Base-by-base conservation (phyloP, 2,797 vertebrate genomes). In the Cyprinella venusta region DNA sequence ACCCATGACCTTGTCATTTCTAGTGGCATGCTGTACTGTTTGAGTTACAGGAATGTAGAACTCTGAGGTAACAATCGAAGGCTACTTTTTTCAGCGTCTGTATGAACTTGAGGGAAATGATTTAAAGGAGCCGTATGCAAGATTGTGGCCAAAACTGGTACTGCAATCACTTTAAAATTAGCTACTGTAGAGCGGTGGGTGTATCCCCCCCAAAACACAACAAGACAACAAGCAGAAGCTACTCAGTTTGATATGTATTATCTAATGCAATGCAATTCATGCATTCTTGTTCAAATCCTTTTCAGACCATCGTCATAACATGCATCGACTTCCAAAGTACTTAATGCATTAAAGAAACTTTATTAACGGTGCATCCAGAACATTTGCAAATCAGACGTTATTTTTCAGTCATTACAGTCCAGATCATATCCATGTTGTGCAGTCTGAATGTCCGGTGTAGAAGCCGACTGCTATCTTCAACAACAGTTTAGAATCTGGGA, bases 401-500 rank as follows among this genome's bases (percentile, higher is more conserved):
- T 33, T 78, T 78, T 52, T 38, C 38, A 45, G 2, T 45, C 16
- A 45, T 40, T 52, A n/a, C 2, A 19, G 19, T 48, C 6, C 24
- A 80, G 52, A 45, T 70, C 70, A 45, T 38, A 36, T 64, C 38
- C 16, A 54, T n/a, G n/a, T 80, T 64, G 56, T 40, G 10, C 74
- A 69, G 50, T 54, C 50, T 40, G 26, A n/a, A 45, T 48, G 38
- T 63, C 33, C 26, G 2, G 68, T 59, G 68, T 70, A 21, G 42
- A 72, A 30, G 45, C 76, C 42, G n/a, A 52, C 40, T 50, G 67
- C 79, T 65, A 64, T 82, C 80, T 64, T 79, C 76, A 79, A 67
- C 70, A 82, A 82, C 36, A 79, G 63, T 68, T 82, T 19, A 68
- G 72, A 76, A 76, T 82, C 72, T 76, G 50, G 5, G 6, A 82